Base-by-base conservation (phyloP, 2,797 vertebrate species). In the Corythornis leucogaster region DNA sequence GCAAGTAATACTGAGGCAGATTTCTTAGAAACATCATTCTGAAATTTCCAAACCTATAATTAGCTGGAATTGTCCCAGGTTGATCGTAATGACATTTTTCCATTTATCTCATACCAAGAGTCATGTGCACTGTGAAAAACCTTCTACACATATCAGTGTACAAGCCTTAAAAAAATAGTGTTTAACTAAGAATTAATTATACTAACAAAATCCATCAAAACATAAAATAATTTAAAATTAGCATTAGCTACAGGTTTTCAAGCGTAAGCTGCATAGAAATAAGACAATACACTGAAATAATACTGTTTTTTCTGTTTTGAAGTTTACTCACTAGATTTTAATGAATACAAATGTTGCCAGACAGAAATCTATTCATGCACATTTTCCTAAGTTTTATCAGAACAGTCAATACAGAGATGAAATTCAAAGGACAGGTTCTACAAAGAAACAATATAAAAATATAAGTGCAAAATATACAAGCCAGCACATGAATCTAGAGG, bases 371-470 rank as follows among this genome's bases (percentile, higher is more conserved):
- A 15, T 78, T 90, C 15, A 16, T 40, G 62, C 12, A 79, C 8
- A 35, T 77, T 94, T 94, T 81, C 25, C 40, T 50, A 4, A 67
- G 35, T 80, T 93, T 94, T 92, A 64, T 86, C 83, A 73, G 71
- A 83, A 78, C n/a, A 84, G 62, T 64, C 82, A 88, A 77, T 15
- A 42, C 22, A 69, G 13, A 66, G 53, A 45, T 26, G 9, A 80
- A 67, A 89, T 95, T 91, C 43, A 66, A 92, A 92, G n/a, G 28
- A 74, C 18, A 78, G 3, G 6, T 80, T 79, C 70, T 79, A 62
- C 40, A 77, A 76, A 74, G 55, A 79, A 93, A 61, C 4, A 3
- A 33, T 43, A 85, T 59, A 67, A 89, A 86, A 86, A 53, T 24
- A 2, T 31, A 85, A 87, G 45, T 24, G 46, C 45, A 85, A 81